These are phyloP conservation scores for Tachina lurida DNA, from an alignment of 2,888 invertebrate genomes.

Conservation along the genomic window DNA sequence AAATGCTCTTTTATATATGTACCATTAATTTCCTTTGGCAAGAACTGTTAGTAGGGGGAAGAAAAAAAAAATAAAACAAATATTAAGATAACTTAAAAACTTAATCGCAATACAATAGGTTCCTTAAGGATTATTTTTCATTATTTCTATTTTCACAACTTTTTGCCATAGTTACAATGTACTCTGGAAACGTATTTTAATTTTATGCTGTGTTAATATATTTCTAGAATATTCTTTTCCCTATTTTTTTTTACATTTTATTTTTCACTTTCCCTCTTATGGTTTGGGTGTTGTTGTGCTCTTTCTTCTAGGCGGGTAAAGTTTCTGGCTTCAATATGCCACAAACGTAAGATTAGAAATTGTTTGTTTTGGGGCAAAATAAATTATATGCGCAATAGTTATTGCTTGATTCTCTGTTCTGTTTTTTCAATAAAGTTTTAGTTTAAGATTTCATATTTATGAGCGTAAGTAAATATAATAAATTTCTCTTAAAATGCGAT, in stretches of 20 bases:
- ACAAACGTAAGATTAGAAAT: constrained; percentile 25
- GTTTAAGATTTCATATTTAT: constrained; percentile 47
- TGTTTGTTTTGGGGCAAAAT: constrained; percentile 37
- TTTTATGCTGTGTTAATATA: constrained; percentile 40
- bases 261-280: constrained; percentile 37
- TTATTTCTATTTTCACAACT: constrained; percentile 5
- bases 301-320: constrained; percentile 41
- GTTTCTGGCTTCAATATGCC: constrained; percentile 35
- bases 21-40: neutral
- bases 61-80: too few relatives aligned
- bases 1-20: neutral
- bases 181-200: constrained; percentile 21
- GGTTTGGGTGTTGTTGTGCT: neutral
- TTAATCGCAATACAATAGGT: neutral
- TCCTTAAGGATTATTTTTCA: neutral
- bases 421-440: constrained; percentile 32
- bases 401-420: constrained; percentile 21
- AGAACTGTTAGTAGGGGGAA: too few relatives aligned
- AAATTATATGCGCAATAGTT: constrained; percentile 44
- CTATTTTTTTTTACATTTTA: neutral
- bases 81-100: neutral
- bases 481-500: constrained; percentile 10
- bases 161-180: constrained; percentile 25
- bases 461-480: constrained; percentile 47
- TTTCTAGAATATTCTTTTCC: constrained; percentile 16